Evolutionary conservation across 2,113 vertebrate species (phyloP).

Genomic region (Propithecus coquereli): DNA sequence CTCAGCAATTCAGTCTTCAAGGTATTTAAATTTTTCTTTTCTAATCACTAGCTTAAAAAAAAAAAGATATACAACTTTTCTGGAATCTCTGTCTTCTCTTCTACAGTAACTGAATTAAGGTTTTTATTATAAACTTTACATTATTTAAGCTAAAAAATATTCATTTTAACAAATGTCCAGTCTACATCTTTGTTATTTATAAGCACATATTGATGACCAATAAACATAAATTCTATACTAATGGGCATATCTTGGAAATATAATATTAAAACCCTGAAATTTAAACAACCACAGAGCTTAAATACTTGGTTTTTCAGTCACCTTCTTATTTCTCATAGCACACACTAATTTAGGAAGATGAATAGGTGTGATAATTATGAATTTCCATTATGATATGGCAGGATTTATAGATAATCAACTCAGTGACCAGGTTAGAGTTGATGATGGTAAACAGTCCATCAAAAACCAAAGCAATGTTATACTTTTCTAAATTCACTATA

Average conservation of each 20-base stretch:
- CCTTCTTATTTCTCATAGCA: neutral
- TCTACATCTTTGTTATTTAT: neutral
- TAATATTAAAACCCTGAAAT: neutral
- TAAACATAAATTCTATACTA: neutral
- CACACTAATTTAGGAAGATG: neutral
- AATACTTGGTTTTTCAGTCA: neutral
- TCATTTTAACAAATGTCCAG: neutral
- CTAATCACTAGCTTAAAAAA: neutral
- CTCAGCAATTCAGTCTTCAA: neutral
- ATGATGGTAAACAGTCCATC: neutral
- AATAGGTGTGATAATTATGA: neutral
- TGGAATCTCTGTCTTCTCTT: neutral
- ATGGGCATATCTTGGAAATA: neutral
- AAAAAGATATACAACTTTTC: neutral
- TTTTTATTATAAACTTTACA: neutral
- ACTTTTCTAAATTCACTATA: neutral
- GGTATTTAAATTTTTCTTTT: neutral
- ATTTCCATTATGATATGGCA: neutral
- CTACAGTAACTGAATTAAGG: neutral
- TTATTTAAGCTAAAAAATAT: neutral
- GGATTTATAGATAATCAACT: neutral
- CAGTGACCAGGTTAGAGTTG: neutral
- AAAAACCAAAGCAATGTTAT: neutral
- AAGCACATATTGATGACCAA: neutral
- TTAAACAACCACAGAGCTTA: neutral